Evolutionary conservation across 2,113 vertebrate genomes (phyloP), one percentile per base, ranked within the genome.

Genomic region (Amblyopsis rosae): DNA sequence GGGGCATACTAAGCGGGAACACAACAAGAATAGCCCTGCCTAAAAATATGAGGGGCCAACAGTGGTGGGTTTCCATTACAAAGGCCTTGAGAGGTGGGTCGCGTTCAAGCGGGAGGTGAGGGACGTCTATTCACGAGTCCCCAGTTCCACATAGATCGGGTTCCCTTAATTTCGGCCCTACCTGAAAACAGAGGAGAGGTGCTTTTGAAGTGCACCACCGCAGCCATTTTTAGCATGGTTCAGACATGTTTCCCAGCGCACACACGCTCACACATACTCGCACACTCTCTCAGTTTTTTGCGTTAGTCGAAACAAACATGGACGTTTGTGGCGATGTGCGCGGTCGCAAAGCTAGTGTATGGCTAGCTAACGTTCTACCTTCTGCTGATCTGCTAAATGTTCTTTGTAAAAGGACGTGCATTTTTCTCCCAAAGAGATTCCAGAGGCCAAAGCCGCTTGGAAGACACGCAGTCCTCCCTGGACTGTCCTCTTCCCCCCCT

Each of bases 31-130:
- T 73, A 83, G 59, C 67, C 35, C 35, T 41, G 35, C 59, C 72
- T 88, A 77, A 91, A 91, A 87, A 88, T 87, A 90, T 50, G 83
- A 75, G 74, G 65, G 70, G 50, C 65, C 55, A 84, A 85, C 87
- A 80, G 72, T 68, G 63, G 69, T 47, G 65, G 64, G 64, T 87
- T 75, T 83, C 69, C 70, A 80, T 84, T 85, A 85, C 73, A 89
- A 86, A 86, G 75, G 86, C 61, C 57, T 72, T 58, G 59, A 65
- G 67, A 66, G 46, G 15, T 41, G 50, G 33, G 59, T 66, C 48
- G 16, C 46, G 50, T 13, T 33, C 19, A 59, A 80, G 13, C 0
- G 77, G 65, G 69, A 49, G 74, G 41, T 26, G 26, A 26, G 61
- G 77, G 73, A 60, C 82, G 67, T 69, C 32, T 85, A 71, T 79